Percentiles rank a stretch among this genome's conserved stretches.
phyloP scores from a whole-genome alignment of 64 coral and sea anemone genomes.

The Exaiptasia diaphana region DNA sequence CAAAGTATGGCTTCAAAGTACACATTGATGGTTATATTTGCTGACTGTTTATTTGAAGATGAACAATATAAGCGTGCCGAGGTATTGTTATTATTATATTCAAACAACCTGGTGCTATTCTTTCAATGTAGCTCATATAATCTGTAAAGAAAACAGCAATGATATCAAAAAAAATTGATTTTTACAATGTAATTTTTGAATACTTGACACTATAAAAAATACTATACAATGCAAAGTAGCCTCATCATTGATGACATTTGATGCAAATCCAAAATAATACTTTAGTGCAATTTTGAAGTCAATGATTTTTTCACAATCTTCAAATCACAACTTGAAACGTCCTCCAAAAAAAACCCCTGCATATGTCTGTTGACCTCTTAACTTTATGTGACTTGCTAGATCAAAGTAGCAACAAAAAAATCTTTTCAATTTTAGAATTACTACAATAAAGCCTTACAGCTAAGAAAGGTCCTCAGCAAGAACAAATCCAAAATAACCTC shows the following conservation, averaged over 20 bases:
- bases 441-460: conserved; percentile 73
- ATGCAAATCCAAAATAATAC: too few species aligned
- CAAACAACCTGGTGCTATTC: background rate
- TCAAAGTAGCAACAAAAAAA: too few species aligned
- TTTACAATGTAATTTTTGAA: background rate
- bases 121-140: background rate
- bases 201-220: background rate
- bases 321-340: too few species aligned
- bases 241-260: too few species aligned
- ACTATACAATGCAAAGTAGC: background rate
- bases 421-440: conserved; percentile 51
- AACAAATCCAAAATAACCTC: conserved; percentile 72
- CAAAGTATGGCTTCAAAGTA: conserved; percentile 66
- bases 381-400: too few species aligned
- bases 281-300: too few species aligned
- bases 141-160: background rate
- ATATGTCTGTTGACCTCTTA: too few species aligned
- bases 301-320: too few species aligned
- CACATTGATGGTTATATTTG: conserved; percentile 81
- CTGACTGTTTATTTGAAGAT: conserved; percentile 84
- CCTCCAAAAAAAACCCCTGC: too few species aligned
- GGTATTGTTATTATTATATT: background rate
- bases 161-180: too few species aligned
- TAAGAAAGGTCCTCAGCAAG: conserved; percentile 75
- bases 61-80: conserved; percentile 89